Evolutionary conservation across 2,888 invertebrate species (phyloP), one percentile per base, ranked within the genome.

Genomic region (Alitta virens): DNA sequence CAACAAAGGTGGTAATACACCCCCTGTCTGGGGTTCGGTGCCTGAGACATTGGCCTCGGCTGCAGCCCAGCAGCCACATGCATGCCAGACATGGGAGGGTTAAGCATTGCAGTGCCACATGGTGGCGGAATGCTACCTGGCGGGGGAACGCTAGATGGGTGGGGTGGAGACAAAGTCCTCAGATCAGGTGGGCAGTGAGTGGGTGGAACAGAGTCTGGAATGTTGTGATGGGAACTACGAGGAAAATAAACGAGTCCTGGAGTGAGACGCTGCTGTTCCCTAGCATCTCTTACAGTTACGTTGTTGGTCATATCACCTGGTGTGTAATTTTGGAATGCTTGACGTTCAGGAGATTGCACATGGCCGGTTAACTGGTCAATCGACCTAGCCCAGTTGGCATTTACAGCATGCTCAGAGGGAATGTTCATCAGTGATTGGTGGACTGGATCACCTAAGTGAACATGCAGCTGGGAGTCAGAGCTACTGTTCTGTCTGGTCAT

Each of bases 1-100:
- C 90, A 90, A n/a, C 91, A 88, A 67, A 97, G 84, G 81, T 94
- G 93, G 82, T 90, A 94, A 80, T 91, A 92, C 76, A 94, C 84
- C 71, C 89, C 87, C 27, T 89, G 85, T 0, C 93, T 86, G 73
- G 92, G 92, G 23, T 65, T 65, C 0, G 66, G 66, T 1, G 60
- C 49, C 25, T 74, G 24, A 1, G 51, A 33, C 27, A n/a, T 1
- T 14, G 43, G 33, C 12, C 33, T 33, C 12, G 33, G 12, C 33
- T 33, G 33, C 12, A 12, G 24, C 7, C 16, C 14, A 18, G 58
- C 24, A 18, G n/a, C 42, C 49, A 14, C 42, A 21, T 16, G 16
- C 26, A 16, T 58, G 25, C 14, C 25, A 18, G 38, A 26, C 16
- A 42, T 26, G 2, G 53, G 43, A 23, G 40, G 53, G 5, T 40